Evolutionary conservation across 1,140 invertebrate species (phyloP), one percentile per base, ranked within the genome.

Genomic region (Carcinoscorpius rotundicauda): DNA sequence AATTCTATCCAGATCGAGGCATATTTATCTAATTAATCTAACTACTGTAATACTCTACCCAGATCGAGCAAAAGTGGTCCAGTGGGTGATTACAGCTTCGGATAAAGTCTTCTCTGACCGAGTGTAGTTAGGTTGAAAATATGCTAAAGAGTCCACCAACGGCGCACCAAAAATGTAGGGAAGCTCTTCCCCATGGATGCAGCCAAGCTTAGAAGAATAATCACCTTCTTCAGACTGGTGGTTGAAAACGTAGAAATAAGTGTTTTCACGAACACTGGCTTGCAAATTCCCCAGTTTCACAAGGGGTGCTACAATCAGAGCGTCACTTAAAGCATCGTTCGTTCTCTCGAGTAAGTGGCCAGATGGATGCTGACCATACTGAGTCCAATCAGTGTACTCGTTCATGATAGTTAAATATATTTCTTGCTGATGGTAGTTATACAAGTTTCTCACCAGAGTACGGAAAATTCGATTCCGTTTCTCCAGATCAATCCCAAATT

Each of bases 381-480:
- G 82, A 73, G 95, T 92, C 94, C 94, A 97, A 75, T 97, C 93
- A 3, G 91, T 96, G 77, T 98, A 99, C 75, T 98, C 93, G 77
- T 98, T 97, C 69, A 97, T 87, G 48, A 95, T 87, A 52, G 95
- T 97, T 72, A 94, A 93, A 78, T 94, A 94, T 95, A 75, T 98
- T 96, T 78, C 70, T 53, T 73, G 71, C 11, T 72, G 65, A 59
- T 74, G 73, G 61, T 66, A 73, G 6, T 64, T 67, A 76, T 67
- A 73, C 11, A 72, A 58, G 75, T 91, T 89, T 48, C 92, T 87
- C 57, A 85, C 81, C 73, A 98, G 91, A 6, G 93, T 97, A 69
- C 94, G 83, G 70, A 97, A 85, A 72, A 97, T 93, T 76, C 88
- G 86, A 74, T 94, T 90, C 65, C 94, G 84, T 65, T 91, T 81